Percentiles rank a stretch among this genome's conserved stretches.
phyloP scores from a whole-genome alignment of 2,888 invertebrate genomes.

The Drosophila histrio region DNA sequence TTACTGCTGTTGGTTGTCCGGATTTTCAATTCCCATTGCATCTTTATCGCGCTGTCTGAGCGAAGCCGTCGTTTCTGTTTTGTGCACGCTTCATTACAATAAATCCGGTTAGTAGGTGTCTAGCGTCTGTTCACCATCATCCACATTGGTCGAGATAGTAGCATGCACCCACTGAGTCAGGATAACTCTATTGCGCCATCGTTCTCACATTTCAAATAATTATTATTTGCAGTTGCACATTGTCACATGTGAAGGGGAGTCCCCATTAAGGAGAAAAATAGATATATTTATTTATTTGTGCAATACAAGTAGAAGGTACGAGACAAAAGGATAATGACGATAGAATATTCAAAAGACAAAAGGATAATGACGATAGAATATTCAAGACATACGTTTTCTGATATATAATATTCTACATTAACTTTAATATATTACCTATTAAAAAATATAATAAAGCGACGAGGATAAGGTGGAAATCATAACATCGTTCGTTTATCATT shows the following conservation, averaged over 20 bases:
- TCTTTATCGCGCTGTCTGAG: conserved; percentile 68
- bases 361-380: too few species aligned
- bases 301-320: too few species aligned
- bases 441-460: too few species aligned
- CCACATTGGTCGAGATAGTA: neutral
- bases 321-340: too few species aligned
- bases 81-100: conserved; percentile 83
- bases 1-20: conserved; percentile 30
- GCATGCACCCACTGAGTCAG: neutral
- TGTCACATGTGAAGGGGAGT: conserved; percentile 43
- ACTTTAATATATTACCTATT: too few species aligned
- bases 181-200: neutral
- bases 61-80: conserved; percentile 71
- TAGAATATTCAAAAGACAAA: too few species aligned
- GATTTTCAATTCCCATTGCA: conserved; percentile 66
- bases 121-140: conserved; percentile 17
- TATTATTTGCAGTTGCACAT: conserved; percentile 59
- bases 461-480: too few species aligned
- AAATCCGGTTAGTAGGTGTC: conserved; percentile 74
- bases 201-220: conserved; percentile 14
- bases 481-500: too few species aligned
- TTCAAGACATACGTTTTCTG: too few species aligned
- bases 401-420: too few species aligned
- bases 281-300: too few species aligned
- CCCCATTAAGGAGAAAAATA: conserved; percentile 31